Evolutionary conservation across 2,888 invertebrate species (phyloP).

Genomic region (Aphodius granarius): DNA sequence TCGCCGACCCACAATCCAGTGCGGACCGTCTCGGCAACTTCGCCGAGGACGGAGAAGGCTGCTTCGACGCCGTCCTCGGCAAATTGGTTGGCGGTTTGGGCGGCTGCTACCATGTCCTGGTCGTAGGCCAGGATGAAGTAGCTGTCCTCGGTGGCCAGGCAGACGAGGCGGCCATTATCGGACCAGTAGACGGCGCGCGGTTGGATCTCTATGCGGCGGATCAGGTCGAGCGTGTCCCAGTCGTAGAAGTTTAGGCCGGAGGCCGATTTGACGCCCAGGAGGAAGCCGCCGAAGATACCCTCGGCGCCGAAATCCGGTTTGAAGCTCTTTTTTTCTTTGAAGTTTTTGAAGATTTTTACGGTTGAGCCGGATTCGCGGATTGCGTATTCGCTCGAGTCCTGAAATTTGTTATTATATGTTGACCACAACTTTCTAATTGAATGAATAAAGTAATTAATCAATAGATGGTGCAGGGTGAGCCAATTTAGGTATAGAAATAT

Average conservation of each 20-base stretch:
- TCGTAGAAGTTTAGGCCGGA: constrained; percentile 95
- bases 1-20: constrained; percentile 98
- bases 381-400: constrained; percentile 26
- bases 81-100: constrained; percentile 74
- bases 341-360: constrained; percentile 95
- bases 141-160: constrained; percentile 92
- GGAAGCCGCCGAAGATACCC: constrained; percentile 61
- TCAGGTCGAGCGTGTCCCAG: constrained; percentile 91
- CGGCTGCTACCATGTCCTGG: constrained; percentile 75
- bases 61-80: constrained; percentile 94
- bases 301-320: constrained; percentile 97
- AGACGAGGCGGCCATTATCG: constrained; percentile 90
- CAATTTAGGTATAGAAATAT: no score
- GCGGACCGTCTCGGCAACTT: constrained; percentile 83
- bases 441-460: no score
- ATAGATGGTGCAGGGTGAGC: no score
- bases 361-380: constrained; percentile 78
- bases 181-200: constrained; percentile 95
- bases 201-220: constrained; percentile 96
- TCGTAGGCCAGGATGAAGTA: constrained; percentile 93
- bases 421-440: no score
- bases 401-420: no score
- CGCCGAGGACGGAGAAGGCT: constrained; percentile 97
- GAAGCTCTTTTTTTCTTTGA: constrained; percentile 94
- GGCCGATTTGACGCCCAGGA: constrained; percentile 78